Conservation (phyloP, 2,888 invertebrate species). For the Nomada fabriciana region DNA sequence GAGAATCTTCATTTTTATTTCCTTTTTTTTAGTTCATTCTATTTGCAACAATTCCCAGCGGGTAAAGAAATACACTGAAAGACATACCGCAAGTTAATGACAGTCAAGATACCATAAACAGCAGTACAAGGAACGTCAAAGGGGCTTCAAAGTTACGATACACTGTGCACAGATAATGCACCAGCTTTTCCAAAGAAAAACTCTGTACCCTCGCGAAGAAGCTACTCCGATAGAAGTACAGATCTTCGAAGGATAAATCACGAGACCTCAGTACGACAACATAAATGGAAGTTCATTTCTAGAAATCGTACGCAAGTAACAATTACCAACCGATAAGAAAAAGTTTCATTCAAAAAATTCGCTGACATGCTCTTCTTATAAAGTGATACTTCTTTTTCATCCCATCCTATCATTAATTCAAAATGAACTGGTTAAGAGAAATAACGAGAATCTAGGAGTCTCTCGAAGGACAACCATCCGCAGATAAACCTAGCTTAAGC, state of each 20-base stretch:
- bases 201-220: neutral
- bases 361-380: no score
- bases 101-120: constrained; percentile 10
- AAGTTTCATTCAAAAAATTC: no score
- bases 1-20: neutral
- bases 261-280: neutral
- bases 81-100: neutral
- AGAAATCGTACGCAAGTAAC: neutral
- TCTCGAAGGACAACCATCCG: no score
- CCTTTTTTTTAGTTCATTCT: neutral
- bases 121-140: neutral
- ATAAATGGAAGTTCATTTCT: neutral
- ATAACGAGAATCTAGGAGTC: no score
- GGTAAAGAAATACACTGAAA: neutral
- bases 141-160: neutral
- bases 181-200: neutral
- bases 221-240: neutral
- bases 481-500: no score
- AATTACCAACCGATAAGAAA: no score
- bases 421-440: no score
- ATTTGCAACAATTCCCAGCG: neutral
- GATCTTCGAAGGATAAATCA: neutral
- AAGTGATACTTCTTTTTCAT: neutral
- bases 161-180: neutral
- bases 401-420: no score